Evolutionary conservation across 2,797 vertebrate genomes (phyloP).

Genomic region (Lemur catta): DNA sequence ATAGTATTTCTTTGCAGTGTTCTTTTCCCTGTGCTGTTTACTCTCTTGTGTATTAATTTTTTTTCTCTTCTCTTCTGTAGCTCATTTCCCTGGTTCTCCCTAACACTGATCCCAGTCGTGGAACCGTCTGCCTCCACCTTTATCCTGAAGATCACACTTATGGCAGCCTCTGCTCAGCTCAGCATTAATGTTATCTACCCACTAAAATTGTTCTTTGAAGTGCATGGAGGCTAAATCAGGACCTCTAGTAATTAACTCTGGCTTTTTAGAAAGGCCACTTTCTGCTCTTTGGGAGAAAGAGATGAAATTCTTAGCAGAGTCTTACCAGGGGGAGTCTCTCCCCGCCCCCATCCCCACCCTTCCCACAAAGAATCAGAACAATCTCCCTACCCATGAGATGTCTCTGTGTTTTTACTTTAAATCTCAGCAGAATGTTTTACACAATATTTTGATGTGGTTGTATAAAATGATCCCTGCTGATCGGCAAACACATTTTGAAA

Average conservation of each 20-base stretch:
- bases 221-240: not conserved
- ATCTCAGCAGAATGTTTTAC: constrained; percentile 30
- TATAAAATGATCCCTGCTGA: constrained; percentile 16
- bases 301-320: not conserved
- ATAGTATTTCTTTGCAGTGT: not conserved
- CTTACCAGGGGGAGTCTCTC: not conserved
- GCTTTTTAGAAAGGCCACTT: constrained; percentile 8
- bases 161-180: not conserved
- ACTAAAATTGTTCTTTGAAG: not conserved
- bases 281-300: not conserved
- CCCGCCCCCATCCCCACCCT: not conserved
- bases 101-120: not conserved
- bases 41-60: not conserved
- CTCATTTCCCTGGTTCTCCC: not conserved
- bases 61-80: not conserved
- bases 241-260: not conserved
- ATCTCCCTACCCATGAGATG: not conserved
- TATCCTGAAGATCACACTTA: not conserved
- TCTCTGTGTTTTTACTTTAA: not conserved
- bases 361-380: not conserved
- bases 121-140: not conserved
- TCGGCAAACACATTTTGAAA: constrained; percentile 17
- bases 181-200: not conserved
- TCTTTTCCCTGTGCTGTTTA: not conserved
- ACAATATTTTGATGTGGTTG: constrained; percentile 4